Percentiles rank a stretch among this genome's conserved stretches.
These are phyloP conservation scores for Dufourea novaeangliae DNA, from an alignment of 1,140 invertebrate species.

Conservation along the genomic window DNA sequence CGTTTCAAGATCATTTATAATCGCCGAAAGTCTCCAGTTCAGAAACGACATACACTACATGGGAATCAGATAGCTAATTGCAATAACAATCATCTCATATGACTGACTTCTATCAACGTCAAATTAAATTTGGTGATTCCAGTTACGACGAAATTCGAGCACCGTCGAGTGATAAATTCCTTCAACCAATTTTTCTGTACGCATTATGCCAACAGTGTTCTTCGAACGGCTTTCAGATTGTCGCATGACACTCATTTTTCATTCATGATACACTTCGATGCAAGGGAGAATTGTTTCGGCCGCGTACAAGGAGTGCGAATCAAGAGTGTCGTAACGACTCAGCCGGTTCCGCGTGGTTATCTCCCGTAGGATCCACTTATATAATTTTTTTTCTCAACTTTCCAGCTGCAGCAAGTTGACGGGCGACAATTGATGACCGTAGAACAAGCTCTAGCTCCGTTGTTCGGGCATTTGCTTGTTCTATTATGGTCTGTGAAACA, in stretches of 20 bases:
- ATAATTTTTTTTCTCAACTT: slow-evolving; percentile 4
- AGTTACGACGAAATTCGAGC: not conserved
- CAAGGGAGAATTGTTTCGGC: not conserved
- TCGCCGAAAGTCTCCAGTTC: no score
- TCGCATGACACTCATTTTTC: not conserved
- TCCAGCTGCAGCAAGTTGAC: not conserved
- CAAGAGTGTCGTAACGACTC: not conserved
- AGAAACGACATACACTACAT: no score
- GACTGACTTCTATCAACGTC: not conserved
- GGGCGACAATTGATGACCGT: not conserved
- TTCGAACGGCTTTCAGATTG: not conserved
- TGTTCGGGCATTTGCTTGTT: not conserved
- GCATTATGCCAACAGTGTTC: not conserved
- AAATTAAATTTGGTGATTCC: not conserved
- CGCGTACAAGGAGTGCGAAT: not conserved
- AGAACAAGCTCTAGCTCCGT: not conserved
- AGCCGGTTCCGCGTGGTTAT: not conserved
- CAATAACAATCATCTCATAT: not conserved
- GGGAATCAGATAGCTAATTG: no score
- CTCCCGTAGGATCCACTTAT: not conserved
- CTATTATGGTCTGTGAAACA: not conserved
- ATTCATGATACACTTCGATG: not conserved
- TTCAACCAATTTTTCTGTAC: not conserved
- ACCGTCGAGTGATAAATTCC: not conserved
- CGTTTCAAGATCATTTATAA: no score